Conservation (phyloP, 1,140 invertebrate species). For the Melanaphis sacchari region DNA sequence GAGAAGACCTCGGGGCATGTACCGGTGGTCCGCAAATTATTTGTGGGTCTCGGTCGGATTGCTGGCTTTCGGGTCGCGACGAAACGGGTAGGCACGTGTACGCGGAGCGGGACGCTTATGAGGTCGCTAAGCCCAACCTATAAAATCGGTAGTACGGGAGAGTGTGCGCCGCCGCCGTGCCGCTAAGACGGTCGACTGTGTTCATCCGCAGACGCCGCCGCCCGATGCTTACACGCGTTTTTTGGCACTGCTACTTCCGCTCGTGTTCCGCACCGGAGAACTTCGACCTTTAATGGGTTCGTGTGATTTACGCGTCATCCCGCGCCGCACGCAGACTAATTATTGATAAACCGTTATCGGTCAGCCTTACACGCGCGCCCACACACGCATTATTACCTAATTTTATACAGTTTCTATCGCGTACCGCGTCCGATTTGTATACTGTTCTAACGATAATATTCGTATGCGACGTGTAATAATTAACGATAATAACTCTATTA, state of each 20-base stretch:
- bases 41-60: too few species aligned
- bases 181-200: neutral
- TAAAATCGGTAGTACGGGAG: too few species aligned
- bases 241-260: neutral
- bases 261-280: neutral
- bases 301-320: neutral
- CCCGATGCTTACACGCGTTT: neutral
- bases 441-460: neutral
- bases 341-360: conserved; percentile 14
- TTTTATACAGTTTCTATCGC: neutral
- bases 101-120: too few species aligned
- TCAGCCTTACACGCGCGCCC: neutral
- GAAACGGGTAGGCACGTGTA: too few species aligned
- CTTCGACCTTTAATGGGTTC: neutral
- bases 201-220: neutral
- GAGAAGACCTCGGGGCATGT: too few species aligned
- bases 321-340: neutral
- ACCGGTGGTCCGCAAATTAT: too few species aligned
- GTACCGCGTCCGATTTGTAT: neutral
- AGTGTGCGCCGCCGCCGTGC: too few species aligned
- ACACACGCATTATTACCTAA: neutral
- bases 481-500: neutral
- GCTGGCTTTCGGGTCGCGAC: too few species aligned
- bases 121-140: too few species aligned
- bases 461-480: neutral